Conservation (phyloP, 1,140 invertebrate species). For the Caerostris darwini region DNA sequence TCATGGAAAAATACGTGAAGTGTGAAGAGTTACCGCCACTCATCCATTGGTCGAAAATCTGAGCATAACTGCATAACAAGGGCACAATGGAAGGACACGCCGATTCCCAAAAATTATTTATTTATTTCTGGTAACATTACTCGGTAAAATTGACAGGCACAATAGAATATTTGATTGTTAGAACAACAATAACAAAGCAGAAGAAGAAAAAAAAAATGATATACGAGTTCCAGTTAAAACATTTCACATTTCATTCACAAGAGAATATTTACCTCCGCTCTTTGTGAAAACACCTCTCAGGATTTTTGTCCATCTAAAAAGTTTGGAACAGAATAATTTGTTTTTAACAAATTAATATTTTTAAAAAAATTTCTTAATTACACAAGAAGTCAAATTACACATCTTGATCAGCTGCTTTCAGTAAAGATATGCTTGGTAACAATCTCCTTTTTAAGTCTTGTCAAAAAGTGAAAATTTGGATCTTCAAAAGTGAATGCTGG, state of each 20-base stretch:
- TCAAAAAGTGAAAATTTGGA: background rate
- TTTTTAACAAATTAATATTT: too few relatives aligned
- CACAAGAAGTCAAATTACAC: too few relatives aligned
- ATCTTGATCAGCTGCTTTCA: too few relatives aligned
- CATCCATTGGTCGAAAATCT: conserved; percentile 6
- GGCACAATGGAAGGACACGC: background rate
- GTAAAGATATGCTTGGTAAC: too few relatives aligned
- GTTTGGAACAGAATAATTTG: too few relatives aligned
- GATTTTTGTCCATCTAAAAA: too few relatives aligned
- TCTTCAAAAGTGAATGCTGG: background rate
- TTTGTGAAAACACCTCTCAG: background rate
- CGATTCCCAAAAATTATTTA: background rate
- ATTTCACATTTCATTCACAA: background rate
- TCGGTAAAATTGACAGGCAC: background rate
- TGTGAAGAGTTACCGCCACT: conserved; percentile 28
- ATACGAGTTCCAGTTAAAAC: background rate
- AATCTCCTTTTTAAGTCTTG: background rate
- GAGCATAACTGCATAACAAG: background rate
- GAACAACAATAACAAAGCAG: background rate
- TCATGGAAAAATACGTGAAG: conserved; percentile 53
- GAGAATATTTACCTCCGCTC: background rate
- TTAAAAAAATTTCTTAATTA: too few relatives aligned
- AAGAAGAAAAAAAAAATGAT: background rate
- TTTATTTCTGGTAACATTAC: background rate
- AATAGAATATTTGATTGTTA: background rate